A percentile compares a stretch with the other conserved stretches of the same genome.
phyloP scores from a whole-genome alignment of 2,888 invertebrate genomes.

The Alentia gelatinosa region DNA sequence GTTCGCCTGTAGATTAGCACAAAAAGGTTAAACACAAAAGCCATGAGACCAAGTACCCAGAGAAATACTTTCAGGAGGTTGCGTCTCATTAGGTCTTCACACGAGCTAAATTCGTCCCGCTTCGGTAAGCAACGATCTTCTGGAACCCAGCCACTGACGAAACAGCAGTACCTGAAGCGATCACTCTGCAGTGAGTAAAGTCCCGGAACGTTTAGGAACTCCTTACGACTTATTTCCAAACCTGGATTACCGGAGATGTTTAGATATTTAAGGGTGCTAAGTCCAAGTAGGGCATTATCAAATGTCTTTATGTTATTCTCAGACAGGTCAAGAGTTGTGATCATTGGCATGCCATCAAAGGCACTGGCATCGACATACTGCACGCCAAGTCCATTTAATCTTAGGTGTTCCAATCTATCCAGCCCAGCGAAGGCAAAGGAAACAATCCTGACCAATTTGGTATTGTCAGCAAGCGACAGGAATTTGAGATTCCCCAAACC shows the following conservation, averaged over 20 bases:
- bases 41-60: conserved; percentile 65
- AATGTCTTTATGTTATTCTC: neutral
- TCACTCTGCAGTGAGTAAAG: neutral
- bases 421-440: neutral
- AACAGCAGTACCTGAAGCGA: conserved; percentile 26
- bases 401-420: neutral
- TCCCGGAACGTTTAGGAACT: neutral
- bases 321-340: neutral
- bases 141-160: neutral
- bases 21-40: conserved; percentile 64
- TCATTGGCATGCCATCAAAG: neutral
- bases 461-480: neutral
- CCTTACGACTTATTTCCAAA: neutral
- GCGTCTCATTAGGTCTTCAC: conserved; percentile 67
- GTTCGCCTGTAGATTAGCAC: conserved; percentile 60
- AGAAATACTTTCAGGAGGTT: conserved; percentile 63
- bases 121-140: conserved; percentile 68
- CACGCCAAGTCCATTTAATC: neutral
- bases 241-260: neutral
- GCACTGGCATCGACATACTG: neutral
- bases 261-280: neutral
- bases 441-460: neutral
- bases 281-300: neutral
- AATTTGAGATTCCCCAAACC: neutral
- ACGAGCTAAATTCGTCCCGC: conserved; percentile 67